phyloP scores from a whole-genome alignment of 1,140 invertebrate genomes.

The Pinna nobilis region DNA sequence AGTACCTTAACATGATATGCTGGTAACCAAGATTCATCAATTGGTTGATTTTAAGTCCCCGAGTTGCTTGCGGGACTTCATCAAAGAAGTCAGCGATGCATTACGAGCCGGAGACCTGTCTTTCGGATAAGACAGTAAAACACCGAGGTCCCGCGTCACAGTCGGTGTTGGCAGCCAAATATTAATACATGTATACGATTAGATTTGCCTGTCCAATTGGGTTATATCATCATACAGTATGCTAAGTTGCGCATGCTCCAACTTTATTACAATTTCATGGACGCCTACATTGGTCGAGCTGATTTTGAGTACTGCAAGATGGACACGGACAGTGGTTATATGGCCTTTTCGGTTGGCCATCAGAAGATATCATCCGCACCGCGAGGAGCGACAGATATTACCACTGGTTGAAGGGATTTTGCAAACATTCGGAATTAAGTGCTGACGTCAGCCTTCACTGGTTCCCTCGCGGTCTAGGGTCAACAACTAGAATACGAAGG shows the following conservation, averaged over 20 bases:
- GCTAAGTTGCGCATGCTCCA: conserved; percentile 46
- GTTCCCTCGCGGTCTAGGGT: conserved; percentile 35
- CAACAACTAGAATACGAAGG: conserved; percentile 29
- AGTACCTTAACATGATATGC: conserved; percentile 51
- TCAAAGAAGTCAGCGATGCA: conserved; percentile 44
- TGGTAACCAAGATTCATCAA: conserved; percentile 47
- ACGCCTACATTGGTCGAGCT: conserved; percentile 33
- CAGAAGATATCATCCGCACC: conserved; percentile 36
- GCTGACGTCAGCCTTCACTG: conserved; percentile 17
- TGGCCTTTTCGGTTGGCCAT: conserved; percentile 29
- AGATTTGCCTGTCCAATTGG: conserved; percentile 45
- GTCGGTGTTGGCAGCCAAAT: conserved; percentile 53
- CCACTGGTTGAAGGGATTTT: conserved; percentile 20
- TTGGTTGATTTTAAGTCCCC: conserved; percentile 45
- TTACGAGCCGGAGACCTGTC: conserved; percentile 46
- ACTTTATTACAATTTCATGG: conserved; percentile 56
- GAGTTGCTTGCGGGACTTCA: conserved; percentile 42
- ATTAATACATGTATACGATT: conserved; percentile 39
- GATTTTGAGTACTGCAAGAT: conserved; percentile 54
- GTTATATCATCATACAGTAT: conserved; percentile 44
- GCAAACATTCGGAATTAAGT: conserved; percentile 4
- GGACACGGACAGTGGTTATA: conserved; percentile 56
- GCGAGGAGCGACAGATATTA: conserved; percentile 23
- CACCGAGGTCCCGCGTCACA: conserved; percentile 39
- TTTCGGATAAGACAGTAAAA: too few species aligned